A percentile compares a stretch with the other conserved stretches of the same genome.
These are phyloP conservation scores for Notamacropus eugenii DNA, from an alignment of 2,797 vertebrate species.

Conservation along the genomic window DNA sequence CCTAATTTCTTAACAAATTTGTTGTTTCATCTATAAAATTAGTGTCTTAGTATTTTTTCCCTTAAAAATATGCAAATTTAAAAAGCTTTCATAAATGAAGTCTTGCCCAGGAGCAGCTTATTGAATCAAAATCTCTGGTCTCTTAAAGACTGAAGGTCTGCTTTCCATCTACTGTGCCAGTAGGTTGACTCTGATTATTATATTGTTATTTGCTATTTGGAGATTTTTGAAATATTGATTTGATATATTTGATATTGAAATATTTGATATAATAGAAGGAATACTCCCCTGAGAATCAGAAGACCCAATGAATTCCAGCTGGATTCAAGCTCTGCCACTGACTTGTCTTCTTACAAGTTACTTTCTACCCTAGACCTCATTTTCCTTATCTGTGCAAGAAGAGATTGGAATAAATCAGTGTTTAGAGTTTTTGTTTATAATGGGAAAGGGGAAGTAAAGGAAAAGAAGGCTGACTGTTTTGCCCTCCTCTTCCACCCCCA, in stretches of 20 bases:
- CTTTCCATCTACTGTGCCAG: neutral
- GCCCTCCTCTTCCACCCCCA: neutral
- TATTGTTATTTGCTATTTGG: neutral
- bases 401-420: neutral
- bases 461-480: neutral
- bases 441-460: neutral
- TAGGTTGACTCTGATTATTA: neutral
- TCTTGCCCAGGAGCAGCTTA: neutral
- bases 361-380: neutral
- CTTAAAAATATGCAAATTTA: neutral
- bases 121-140: neutral
- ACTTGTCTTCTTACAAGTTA: neutral
- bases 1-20: neutral
- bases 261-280: neutral
- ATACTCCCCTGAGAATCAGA: neutral
- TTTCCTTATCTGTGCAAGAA: neutral
- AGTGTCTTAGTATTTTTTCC: neutral
- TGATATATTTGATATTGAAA: neutral
- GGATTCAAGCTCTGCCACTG: neutral
- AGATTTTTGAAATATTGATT: neutral
- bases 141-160: neutral
- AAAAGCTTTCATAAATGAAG: neutral
- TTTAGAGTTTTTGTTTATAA: neutral
- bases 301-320: neutral
- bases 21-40: neutral